phyloP scores from a whole-genome alignment of 2,797 vertebrate species.

The Danio choprae region DNA sequence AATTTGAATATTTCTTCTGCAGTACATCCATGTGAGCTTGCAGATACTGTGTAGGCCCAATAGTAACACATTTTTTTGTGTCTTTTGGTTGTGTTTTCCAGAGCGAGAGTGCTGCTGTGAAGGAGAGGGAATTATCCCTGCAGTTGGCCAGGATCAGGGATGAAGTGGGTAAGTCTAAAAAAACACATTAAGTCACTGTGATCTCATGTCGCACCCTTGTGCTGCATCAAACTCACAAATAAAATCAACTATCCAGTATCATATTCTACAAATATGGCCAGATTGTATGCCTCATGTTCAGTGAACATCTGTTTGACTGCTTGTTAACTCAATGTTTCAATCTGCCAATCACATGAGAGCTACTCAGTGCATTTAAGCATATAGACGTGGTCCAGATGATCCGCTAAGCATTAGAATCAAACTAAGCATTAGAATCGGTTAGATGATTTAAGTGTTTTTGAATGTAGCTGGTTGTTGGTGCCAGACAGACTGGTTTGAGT shows the following conservation, averaged over 20 bases:
- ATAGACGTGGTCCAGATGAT: background rate
- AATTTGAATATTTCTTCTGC: background rate
- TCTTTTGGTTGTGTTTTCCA: constrained; percentile 72
- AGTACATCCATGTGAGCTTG: background rate
- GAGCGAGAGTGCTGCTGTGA: constrained; percentile 89
- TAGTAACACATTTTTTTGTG: background rate
- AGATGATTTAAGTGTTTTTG: background rate
- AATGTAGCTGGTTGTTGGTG: background rate
- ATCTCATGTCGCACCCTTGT: background rate
- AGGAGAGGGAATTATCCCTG: constrained; percentile 89
- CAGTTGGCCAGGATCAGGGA: constrained; percentile 94
- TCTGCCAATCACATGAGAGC: background rate
- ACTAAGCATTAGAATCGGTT: background rate
- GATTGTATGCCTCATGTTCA: background rate
- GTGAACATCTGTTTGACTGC: too few species aligned
- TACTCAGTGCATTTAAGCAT: background rate
- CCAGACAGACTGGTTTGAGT: background rate
- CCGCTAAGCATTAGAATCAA: background rate
- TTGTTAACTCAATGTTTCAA: too few species aligned
- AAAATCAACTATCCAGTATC: background rate
- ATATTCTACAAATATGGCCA: background rate
- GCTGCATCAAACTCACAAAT: constrained; percentile 17
- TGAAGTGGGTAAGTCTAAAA: constrained; percentile 93
- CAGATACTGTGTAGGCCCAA: background rate
- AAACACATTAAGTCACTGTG: background rate